A percentile compares a stretch with the other conserved stretches of the same genome.
Evolutionary conservation across 2,888 invertebrate species (phyloP).

Genomic region (Galerucella calmariensis): DNA sequence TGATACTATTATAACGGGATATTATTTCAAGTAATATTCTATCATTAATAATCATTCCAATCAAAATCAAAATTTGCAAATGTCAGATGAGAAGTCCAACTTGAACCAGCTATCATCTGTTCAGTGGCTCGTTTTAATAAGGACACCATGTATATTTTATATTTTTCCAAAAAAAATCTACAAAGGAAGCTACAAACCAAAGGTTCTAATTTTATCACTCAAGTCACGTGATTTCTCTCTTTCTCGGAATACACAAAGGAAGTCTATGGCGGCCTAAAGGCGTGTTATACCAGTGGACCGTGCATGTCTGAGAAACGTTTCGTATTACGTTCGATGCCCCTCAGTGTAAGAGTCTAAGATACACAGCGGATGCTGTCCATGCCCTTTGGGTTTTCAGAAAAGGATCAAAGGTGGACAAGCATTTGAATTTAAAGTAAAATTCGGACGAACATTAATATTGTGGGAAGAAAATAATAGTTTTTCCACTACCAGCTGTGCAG

Average conservation of each 20-base stretch:
- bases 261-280: slow-evolving; percentile 44
- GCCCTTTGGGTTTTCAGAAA: not conserved
- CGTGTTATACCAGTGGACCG: slow-evolving; percentile 39
- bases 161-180: slow-evolving; percentile 15
- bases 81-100: too few species aligned
- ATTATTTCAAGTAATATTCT: too few species aligned
- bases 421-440: not conserved
- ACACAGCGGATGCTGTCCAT: slow-evolving; percentile 7
- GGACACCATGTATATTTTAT: not conserved
- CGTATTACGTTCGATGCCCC: slow-evolving; percentile 30
- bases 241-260: slow-evolving; percentile 50
- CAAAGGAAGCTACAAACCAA: slow-evolving; percentile 38
- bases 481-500: not conserved
- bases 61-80: too few species aligned
- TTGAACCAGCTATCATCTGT: not conserved
- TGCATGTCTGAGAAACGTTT: slow-evolving; percentile 42
- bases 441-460: not conserved
- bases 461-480: not conserved
- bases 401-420: not conserved
- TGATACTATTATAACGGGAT: too few species aligned
- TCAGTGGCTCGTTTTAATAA: not conserved
- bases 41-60: too few species aligned
- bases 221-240: slow-evolving; percentile 53
- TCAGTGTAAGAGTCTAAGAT: not conserved
- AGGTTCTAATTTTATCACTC: slow-evolving; percentile 54